Conservation (phyloP, 2,113 vertebrate species). For the Brevimyrus niger region DNA sequence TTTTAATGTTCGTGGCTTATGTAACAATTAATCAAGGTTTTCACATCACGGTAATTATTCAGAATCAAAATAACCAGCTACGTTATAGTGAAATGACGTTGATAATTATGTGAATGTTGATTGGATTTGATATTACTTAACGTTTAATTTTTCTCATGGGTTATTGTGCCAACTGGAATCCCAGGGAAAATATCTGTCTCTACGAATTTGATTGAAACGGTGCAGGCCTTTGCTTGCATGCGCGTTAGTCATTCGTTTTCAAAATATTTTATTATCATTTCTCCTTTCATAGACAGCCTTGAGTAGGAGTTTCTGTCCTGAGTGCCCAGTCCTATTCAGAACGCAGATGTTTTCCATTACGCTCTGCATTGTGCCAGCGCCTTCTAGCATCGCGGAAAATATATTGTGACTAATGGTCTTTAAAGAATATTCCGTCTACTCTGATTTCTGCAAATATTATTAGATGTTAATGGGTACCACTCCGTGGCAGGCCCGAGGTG, state of each 20-base stretch:
- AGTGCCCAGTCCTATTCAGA: conserved; percentile 43
- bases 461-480: conserved; percentile 65
- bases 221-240: conserved; percentile 10
- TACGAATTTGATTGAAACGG: conserved; percentile 12
- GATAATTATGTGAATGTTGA: conserved; percentile 11
- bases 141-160: neutral
- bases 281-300: conserved; percentile 61
- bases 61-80: neutral
- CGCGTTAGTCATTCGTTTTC: conserved; percentile 17
- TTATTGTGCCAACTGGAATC: conserved; percentile 10
- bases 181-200: neutral
- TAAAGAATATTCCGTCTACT: conserved; percentile 56
- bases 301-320: conserved; percentile 46
- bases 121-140: conserved; percentile 15
- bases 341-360: conserved; percentile 79
- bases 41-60: neutral
- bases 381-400: conserved; percentile 60
- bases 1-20: neutral
- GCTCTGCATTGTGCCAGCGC: conserved; percentile 61
- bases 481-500: conserved; percentile 46
- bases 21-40: neutral
- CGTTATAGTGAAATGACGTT: neutral
- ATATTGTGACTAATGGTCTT: conserved; percentile 61
- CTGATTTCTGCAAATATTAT: conserved; percentile 67
- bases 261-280: conserved; percentile 30